Conservation (phyloP, 2,888 invertebrate genomes). For the Acronicta alni region DNA sequence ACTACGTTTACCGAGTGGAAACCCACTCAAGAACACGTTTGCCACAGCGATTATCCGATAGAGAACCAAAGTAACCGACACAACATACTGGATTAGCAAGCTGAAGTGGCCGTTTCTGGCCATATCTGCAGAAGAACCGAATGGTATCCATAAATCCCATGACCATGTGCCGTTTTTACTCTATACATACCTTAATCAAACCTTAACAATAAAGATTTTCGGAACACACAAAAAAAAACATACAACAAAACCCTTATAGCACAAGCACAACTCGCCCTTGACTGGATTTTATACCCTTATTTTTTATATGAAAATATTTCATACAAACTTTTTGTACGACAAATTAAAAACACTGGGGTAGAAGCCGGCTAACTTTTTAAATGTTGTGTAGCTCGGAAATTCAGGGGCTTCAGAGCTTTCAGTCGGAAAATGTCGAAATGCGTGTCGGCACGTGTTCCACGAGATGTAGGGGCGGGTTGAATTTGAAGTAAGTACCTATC, state of each 20-base stretch:
- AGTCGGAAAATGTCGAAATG: slow-evolving; percentile 23
- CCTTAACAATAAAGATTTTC: too few species aligned
- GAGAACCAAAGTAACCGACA: too few species aligned
- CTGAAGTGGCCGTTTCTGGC: too few species aligned
- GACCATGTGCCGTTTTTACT: too few species aligned
- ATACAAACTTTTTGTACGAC: slow-evolving; percentile 27
- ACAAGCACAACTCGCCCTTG: neutral
- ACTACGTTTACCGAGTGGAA: too few species aligned
- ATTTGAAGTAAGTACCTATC: neutral
- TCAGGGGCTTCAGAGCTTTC: slow-evolving; percentile 24
- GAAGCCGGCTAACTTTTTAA: slow-evolving; percentile 34
- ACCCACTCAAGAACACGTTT: too few species aligned
- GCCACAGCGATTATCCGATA: too few species aligned
- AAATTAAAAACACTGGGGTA: slow-evolving; percentile 42
- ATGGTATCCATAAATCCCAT: too few species aligned
- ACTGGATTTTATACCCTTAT: neutral
- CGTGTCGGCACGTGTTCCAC: neutral
- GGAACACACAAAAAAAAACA: too few species aligned
- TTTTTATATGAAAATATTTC: slow-evolving; percentile 10
- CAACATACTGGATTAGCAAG: too few species aligned
- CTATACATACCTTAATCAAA: too few species aligned
- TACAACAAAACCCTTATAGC: neutral
- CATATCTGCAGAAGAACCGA: too few species aligned
- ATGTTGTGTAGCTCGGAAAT: slow-evolving; percentile 22
- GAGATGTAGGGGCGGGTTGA: neutral